Evolutionary conservation across 2,888 invertebrate species (phyloP).

Genomic region (Lasioglossum vierecki): DNA sequence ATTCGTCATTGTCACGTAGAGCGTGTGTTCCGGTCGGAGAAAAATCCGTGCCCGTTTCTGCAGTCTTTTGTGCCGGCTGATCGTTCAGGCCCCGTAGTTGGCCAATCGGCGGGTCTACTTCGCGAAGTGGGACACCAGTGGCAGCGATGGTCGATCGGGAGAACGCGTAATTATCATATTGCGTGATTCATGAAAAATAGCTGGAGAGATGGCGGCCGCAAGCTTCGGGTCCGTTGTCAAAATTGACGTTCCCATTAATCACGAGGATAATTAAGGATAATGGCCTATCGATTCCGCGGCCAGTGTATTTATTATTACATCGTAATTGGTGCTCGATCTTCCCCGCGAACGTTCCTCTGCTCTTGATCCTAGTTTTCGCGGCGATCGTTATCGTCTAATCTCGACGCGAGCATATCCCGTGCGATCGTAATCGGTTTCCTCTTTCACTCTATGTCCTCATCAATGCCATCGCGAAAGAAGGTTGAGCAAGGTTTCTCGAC

Average conservation of each 20-base stretch:
- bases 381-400: constrained; percentile 6
- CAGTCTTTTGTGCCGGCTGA: no score
- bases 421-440: constrained; percentile 12
- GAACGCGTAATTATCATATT: constrained; percentile 16
- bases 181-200: constrained; percentile 4
- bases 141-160: neutral
- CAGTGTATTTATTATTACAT: neutral
- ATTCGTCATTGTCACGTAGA: neutral
- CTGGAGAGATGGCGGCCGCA: neutral
- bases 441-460: neutral
- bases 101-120: neutral
- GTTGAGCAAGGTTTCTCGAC: neutral
- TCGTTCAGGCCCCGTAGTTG: neutral
- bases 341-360: neutral
- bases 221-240: neutral
- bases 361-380: neutral
- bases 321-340: neutral
- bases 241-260: constrained; percentile 10
- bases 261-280: constrained; percentile 1
- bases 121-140: neutral
- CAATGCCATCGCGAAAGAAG: constrained; percentile 2
- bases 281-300: neutral
- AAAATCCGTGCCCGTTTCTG: neutral
- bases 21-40: neutral
- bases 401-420: neutral